Base-by-base conservation (phyloP, 2,113 vertebrate genomes). In the Scytalopus superciliaris region DNA sequence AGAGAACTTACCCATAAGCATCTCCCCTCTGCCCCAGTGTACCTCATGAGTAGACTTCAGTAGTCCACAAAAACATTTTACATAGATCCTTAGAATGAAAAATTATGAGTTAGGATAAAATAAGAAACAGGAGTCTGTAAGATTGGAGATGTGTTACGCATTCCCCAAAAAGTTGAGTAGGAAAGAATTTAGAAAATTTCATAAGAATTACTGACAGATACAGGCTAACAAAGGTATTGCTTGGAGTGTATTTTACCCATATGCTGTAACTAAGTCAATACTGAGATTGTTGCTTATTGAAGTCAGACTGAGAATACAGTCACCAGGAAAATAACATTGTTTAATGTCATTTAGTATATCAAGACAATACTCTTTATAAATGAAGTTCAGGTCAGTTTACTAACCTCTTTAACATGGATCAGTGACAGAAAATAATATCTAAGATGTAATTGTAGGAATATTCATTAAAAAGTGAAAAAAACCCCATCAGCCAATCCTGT, bases 401-500 rank as follows among this genome's bases (percentile, higher is more conserved):
- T 42, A 64, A 75, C 49, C 33, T 50, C 47, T 84, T 74, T 85
- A 42, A 12, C 39, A 27, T 33, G 21, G 57, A 72, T 72, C 23
- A 45, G 33, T 72, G 33, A 39, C 37, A 91, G 39, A 82, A 93
- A 78, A 87, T 50, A 63, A 75, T 30, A n/a, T 80, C 33, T 88
- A 55, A 53, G 8, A 28, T 37, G 19, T 49, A 57, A 35, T 5
- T 52, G 49, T 35, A 84, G 25, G 14, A 50, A 50, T 37, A 31
- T 15, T 45, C 5, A 70, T 39, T 4, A 69, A 72, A 69, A 60
- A 23, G 3, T 31, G 8, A 4, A 8, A 77, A 52, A 81, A 70
- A 0, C 1, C 4, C 25, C 25, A 28, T 25, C 25, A 27, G 28
- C 25, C 14, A 59, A 7, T 0, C 6, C 15, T 60, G 27, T 23